A percentile compares a stretch with the other conserved stretches of the same genome.
phyloP scores from a whole-genome alignment of 2,888 invertebrate genomes.

The Cremastinae sp. region DNA sequence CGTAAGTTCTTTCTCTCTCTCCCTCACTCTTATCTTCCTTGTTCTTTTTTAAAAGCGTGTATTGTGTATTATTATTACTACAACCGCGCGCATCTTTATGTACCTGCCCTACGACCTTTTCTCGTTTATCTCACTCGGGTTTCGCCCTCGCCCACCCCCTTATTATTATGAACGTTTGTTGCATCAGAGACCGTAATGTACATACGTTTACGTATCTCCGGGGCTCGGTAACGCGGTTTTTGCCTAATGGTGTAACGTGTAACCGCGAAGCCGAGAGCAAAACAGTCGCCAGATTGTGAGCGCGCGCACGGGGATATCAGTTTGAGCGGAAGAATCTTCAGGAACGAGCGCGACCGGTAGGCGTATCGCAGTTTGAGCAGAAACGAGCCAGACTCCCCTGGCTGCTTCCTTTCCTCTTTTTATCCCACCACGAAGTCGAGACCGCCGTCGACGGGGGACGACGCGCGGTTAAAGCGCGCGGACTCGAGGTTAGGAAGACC shows the following conservation, averaged over 20 bases:
- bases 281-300: conserved; percentile 49
- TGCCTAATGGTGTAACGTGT: conserved; percentile 57
- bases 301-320: conserved; percentile 31
- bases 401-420: conserved; percentile 42
- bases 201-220: not conserved
- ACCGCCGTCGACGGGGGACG: conserved; percentile 29
- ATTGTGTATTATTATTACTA: conserved; percentile 50
- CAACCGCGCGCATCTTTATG: conserved; percentile 45
- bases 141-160: conserved; percentile 20
- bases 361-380: conserved; percentile 52
- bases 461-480: conserved; percentile 39
- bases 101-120: conserved; percentile 51
- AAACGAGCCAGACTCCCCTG: conserved; percentile 21
- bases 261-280: conserved; percentile 37
- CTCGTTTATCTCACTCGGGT: conserved; percentile 52
- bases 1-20: not conserved
- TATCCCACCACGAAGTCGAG: conserved; percentile 13
- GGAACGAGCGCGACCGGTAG: conserved; percentile 44
- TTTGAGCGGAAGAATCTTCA: conserved; percentile 41
- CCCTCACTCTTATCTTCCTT: not conserved
- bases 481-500: conserved; percentile 59
- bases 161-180: conserved; percentile 38
- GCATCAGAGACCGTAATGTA: conserved; percentile 17
- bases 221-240: conserved; percentile 40
- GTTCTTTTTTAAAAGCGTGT: conserved; percentile 23